A percentile compares a stretch with the other conserved stretches of the same genome.
Conservation (phyloP, 92 coral and sea anemone species). For the Metridium senile region DNA sequence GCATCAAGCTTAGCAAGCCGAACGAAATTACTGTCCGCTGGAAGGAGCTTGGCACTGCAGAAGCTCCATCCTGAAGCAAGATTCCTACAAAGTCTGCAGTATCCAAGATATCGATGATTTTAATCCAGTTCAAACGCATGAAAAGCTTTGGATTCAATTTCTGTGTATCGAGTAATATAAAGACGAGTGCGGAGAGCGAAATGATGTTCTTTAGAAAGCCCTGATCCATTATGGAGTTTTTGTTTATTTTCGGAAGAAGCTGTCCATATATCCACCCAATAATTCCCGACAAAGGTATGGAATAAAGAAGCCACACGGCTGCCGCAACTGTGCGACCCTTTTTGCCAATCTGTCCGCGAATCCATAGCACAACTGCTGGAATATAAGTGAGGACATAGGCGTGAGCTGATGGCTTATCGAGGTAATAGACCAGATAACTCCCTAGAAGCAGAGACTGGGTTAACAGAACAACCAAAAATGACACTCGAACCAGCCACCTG, state of each 20-base stretch:
- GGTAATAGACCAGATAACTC: conserved; percentile 27
- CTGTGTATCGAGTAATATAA: conserved; percentile 28
- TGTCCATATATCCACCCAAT: conserved; percentile 38
- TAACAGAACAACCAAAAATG: conserved; percentile 29
- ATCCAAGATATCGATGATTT: conserved; percentile 34
- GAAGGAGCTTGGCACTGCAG: conserved; percentile 17
- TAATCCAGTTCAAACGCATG: conserved; percentile 35
- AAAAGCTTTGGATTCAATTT: conserved; percentile 25
- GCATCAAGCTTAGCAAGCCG: conserved; percentile 25
- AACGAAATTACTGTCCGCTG: conserved; percentile 27
- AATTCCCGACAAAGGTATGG: conserved; percentile 25
- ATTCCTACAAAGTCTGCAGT: conserved; percentile 36
- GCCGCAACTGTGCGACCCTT: conserved; percentile 38
- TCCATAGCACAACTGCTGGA: conserved; percentile 45
- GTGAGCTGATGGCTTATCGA: conserved; percentile 36
- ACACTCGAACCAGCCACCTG: conserved; percentile 34
- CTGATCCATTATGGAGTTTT: conserved; percentile 33
- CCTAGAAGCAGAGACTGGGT: conserved; percentile 28
- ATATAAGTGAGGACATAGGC: conserved; percentile 34
- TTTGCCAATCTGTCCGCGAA: conserved; percentile 42
- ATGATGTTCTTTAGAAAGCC: conserved; percentile 38
- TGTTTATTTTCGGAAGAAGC: conserved; percentile 34
- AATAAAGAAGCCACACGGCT: conserved; percentile 45
- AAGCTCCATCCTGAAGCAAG: conserved; percentile 11
- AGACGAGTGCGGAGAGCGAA: conserved; percentile 29